phyloP scores from a whole-genome alignment of 2,888 invertebrate genomes.

The Mythimna ferrago region DNA sequence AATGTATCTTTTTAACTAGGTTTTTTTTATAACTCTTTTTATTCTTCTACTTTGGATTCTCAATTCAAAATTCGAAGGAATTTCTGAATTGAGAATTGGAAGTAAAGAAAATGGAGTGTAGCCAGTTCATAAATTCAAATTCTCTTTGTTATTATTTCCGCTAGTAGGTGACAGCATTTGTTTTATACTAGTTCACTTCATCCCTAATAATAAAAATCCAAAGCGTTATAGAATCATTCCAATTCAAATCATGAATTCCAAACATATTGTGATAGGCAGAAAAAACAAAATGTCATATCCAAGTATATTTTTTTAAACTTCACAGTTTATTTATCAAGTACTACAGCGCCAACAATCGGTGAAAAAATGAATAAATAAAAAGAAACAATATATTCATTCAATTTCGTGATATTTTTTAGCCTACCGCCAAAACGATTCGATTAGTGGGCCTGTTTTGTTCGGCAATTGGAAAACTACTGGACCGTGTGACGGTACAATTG shows the following conservation, averaged over 20 bases:
- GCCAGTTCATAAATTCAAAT: neutral
- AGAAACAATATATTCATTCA: slow-evolving; percentile 29
- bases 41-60: neutral
- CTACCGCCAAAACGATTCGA: slow-evolving; percentile 42
- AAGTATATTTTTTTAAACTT: slow-evolving; percentile 13
- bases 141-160: neutral
- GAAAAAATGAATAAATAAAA: slow-evolving; percentile 19
- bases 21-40: neutral
- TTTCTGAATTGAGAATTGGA: neutral
- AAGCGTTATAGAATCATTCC: neutral
- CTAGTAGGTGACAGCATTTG: neutral
- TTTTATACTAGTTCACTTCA: neutral
- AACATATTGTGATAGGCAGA: neutral
- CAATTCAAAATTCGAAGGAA: no score
- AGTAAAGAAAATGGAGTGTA: no score
- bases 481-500: slow-evolving; percentile 38
- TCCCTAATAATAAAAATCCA: neutral
- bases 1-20: neutral
- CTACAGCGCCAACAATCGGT: neutral
- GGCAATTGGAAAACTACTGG: slow-evolving; percentile 59
- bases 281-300: neutral
- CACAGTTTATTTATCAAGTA: slow-evolving; percentile 13
- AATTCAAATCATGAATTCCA: neutral
- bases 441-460: slow-evolving; percentile 52
- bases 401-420: slow-evolving; percentile 51